A percentile compares a stretch with the other conserved stretches of the same genome.
phyloP scores from a whole-genome alignment of 2,797 vertebrate genomes.

The Cryptoblepharus egeriae region DNA sequence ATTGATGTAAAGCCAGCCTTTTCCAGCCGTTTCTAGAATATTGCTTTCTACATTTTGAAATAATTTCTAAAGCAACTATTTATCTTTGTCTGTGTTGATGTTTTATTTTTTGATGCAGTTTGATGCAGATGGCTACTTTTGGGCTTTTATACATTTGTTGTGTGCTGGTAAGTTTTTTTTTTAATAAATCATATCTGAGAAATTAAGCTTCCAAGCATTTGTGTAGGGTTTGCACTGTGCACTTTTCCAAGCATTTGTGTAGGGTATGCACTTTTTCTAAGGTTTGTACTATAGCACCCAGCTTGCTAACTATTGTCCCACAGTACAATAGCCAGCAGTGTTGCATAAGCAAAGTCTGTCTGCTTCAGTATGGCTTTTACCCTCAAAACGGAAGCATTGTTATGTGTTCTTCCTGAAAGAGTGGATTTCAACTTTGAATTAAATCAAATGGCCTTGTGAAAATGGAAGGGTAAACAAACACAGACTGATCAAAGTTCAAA shows the following conservation, averaged over 20 bases:
- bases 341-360: conserved; percentile 13
- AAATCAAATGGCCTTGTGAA: not conserved
- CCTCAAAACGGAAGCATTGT: not conserved
- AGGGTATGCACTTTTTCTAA: too few species aligned
- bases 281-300: not conserved
- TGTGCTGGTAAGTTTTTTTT: conserved; percentile 89
- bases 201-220: not conserved
- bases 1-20: not conserved
- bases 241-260: not conserved
- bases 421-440: conserved; percentile 3
- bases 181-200: conserved; percentile 18
- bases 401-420: not conserved
- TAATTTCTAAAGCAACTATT: conserved; percentile 9
- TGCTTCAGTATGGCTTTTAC: conserved; percentile 2
- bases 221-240: too few species aligned
- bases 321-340: conserved; percentile 1
- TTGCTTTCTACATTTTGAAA: conserved; percentile 1
- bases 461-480: conserved; percentile 29
- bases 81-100: not conserved
- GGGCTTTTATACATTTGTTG: conserved; percentile 87
- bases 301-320: conserved; percentile 3
- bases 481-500: not conserved
- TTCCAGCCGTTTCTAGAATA: not conserved
- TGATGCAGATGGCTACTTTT: conserved; percentile 86
- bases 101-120: conserved; percentile 81